Base-by-base conservation (phyloP, 2,797 vertebrate species). In the Catharus ustulatus region DNA sequence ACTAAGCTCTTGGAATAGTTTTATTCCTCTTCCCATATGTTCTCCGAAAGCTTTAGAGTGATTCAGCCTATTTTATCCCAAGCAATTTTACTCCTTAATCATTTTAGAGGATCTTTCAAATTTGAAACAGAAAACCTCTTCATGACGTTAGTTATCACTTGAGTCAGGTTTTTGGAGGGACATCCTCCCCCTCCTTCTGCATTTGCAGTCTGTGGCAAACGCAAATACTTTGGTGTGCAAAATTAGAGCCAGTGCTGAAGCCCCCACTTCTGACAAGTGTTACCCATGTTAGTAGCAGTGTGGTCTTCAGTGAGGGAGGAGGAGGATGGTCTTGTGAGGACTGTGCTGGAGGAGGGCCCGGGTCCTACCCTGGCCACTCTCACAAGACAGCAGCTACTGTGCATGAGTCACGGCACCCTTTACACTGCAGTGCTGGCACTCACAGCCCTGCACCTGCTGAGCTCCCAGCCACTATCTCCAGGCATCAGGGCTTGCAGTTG, bases 401-500 rank as follows among this genome's bases (percentile, higher is more conserved):
- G 29, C 46, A 36, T 80, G 94, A 83, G 83, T 69, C 82, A 36
- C 0, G 0, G 73, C 32, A 27, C 20, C 90, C 76, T 78, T 59
- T 8, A 73, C 43, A 22, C 71, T 0, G 0, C 1, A 6, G 68
- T 0, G 0, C 19, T 43, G 77, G 51, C 3, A 0, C 24, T 36
- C 34, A 6, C 10, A 42, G 58, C 71, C 59, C 77, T 52, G 67
- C 62, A 15, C 20, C 82, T 55, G 61, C 68, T 45, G 48, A 1
- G 10, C 5, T 1, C 66, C 2, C 7, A 46, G 72, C 64, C 3
- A 1, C 30, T 16, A 0, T 46, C 69, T 58, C 58, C 17, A 8
- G 69, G 63, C n/a, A 34, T 30, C 49, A 5, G 26, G 2, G 51
- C 22, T 61, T 17, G 52, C 2, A 11, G 8, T 5, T 13, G 6